phyloP scores from a whole-genome alignment of 1,140 invertebrate species.

The Tetramorium parvispinum region DNA sequence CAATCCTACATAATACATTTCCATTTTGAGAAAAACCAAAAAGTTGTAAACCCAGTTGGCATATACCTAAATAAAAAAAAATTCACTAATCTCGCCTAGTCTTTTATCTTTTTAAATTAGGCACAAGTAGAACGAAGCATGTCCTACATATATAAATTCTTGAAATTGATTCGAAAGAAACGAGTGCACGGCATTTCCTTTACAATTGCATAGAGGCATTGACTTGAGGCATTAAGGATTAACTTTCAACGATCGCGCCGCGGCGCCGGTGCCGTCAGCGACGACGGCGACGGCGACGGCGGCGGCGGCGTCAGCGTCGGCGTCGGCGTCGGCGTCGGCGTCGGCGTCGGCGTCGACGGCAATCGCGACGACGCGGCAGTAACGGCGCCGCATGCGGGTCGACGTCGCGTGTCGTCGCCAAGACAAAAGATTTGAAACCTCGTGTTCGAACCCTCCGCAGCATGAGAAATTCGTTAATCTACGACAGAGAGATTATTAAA shows the following conservation, averaged over 20 bases:
- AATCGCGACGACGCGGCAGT: constrained; percentile 23
- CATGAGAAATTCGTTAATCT: neutral
- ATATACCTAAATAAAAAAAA: neutral
- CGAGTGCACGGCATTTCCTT: neutral
- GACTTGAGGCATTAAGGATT: constrained; percentile 51
- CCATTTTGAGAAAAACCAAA: neutral
- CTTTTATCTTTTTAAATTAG: neutral
- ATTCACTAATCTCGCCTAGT: neutral
- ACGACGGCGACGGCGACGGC: constrained; percentile 7
- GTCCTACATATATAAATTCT: neutral
- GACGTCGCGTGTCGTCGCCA: constrained; percentile 33
- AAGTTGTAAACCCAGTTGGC: neutral
- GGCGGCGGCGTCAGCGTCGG: neutral
- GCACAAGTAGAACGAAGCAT: neutral
- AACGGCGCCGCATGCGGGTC: constrained; percentile 20
- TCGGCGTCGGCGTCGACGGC: constrained; percentile 18
- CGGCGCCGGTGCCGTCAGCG: constrained; percentile 22
- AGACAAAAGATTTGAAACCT: neutral
- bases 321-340: constrained; percentile 10
- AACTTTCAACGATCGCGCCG: constrained; percentile 45
- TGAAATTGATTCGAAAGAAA: constrained; percentile 3
- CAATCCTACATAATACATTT: neutral
- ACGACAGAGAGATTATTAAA: neutral
- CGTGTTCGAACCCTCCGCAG: neutral
- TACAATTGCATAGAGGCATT: constrained; percentile 20